Base-by-base conservation (phyloP, 2,888 invertebrate genomes). In the Ctenicera cuprea region DNA sequence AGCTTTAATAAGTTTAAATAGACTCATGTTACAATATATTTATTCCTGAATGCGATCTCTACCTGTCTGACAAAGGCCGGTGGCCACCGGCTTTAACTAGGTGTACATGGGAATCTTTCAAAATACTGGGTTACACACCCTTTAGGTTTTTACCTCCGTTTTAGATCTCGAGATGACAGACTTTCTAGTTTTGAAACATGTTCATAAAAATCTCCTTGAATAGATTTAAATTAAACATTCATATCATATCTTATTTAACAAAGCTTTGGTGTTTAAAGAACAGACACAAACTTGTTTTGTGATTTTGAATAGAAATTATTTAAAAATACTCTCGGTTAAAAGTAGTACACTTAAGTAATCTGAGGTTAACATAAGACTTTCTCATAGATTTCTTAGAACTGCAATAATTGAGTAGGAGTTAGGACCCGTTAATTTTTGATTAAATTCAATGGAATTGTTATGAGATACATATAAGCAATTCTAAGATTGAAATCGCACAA, bases 1-100 rank as follows among this genome's bases (percentile, higher is more conserved):
- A 62, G 63, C 69, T 62, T 72, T 72, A 72, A 75, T 69, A 66
- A 73, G 76, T 76, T 67, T 70, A 73, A 73, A 62, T 71, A 73
- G 73, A 73, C 73, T 73, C 73, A 65, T 76, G 76, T 76, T 76
- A 76, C 76, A 76, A 73, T 76, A 76, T 76, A 70, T 76, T 73
- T 76, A 76, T 76, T 76, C 71, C 68, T 76, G 73, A 76, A 76
- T 76, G 73, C 76, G 76, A 76, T 76, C 76, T 76, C 76, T 76
- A 76, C 76, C 76, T 76, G 76, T 76, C 57, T 70, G 71, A 76
- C 76, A 76, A 76, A 76, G 71, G 76, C 38, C 73, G 76, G 73
- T 76, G 76, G 76, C 76, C 73, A 76, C 73, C 73, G 71, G 65
- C 71, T 65, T 67, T 64, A 73, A 54, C 67, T 67, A 70, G 52